These are phyloP conservation scores for Muntiacus reevesi DNA, from an alignment of 2,113 vertebrate genomes.

Conservation along the genomic window DNA sequence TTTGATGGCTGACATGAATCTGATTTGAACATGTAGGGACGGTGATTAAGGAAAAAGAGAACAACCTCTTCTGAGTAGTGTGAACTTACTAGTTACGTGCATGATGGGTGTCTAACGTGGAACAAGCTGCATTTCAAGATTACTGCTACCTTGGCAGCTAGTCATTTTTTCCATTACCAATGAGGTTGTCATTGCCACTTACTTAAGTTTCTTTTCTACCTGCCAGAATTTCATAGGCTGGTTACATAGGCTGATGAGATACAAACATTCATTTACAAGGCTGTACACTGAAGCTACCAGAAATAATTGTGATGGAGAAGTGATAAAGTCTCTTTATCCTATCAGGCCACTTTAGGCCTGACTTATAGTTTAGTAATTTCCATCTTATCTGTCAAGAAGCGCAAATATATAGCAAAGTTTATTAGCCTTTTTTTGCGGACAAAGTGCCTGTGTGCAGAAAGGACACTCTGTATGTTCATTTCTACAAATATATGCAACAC, in stretches of 20 bases:
- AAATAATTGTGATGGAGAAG: conserved; percentile 52
- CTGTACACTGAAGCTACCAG: conserved; percentile 34
- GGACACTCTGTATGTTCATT: background rate
- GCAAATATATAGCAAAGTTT: conserved; percentile 56
- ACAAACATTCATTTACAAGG: conserved; percentile 18
- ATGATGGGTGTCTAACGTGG: background rate
- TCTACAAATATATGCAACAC: background rate
- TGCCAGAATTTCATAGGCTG: conserved; percentile 11
- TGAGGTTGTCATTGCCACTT: background rate
- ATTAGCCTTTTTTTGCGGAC: conserved; percentile 29
- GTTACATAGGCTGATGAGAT: background rate
- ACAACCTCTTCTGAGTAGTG: background rate
- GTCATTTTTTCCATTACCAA: background rate
- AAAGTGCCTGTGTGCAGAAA: background rate
- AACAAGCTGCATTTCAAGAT: background rate
- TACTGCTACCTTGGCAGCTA: background rate
- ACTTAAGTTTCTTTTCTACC: conserved; percentile 3
- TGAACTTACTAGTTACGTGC: conserved; percentile 22
- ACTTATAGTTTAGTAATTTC: conserved; percentile 51
- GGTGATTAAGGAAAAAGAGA: background rate
- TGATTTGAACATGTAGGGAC: background rate
- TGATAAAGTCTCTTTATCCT: conserved; percentile 51
- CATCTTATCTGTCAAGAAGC: conserved; percentile 56
- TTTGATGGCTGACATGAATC: background rate
- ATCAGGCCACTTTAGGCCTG: conserved; percentile 15